Percentiles rank a stretch among this genome's conserved stretches.
These are phyloP conservation scores for Oncorhynchus tshawytscha DNA, from an alignment of 2,113 vertebrate species.

Conservation along the genomic window DNA sequence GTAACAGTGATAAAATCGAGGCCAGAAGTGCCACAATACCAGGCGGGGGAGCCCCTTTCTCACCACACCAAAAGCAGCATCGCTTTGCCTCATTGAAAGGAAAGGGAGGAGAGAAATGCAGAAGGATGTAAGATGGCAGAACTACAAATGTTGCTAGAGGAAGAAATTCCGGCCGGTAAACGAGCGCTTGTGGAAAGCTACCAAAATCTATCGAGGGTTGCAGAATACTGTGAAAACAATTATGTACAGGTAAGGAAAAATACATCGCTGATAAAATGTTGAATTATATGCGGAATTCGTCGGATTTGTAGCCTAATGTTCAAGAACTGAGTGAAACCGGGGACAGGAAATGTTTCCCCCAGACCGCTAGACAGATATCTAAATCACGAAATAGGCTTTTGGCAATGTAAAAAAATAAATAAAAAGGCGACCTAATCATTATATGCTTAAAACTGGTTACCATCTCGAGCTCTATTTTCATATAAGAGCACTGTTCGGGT, in stretches of 20 bases:
- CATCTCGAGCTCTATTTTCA: too few species aligned
- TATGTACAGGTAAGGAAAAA: slow-evolving; percentile 89
- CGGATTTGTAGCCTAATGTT: slow-evolving; percentile 40
- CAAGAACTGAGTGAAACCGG: slow-evolving; percentile 54
- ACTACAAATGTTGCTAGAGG: slow-evolving; percentile 99
- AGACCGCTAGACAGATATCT: slow-evolving; percentile 35
- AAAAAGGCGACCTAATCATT: background rate
- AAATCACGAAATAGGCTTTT: slow-evolving; percentile 7
- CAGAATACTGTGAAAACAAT: slow-evolving; percentile 99
- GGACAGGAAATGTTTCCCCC: slow-evolving; percentile 62
- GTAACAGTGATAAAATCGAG: slow-evolving; percentile 62
- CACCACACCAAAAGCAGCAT: slow-evolving; percentile 59
- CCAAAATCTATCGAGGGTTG: slow-evolving; percentile 94
- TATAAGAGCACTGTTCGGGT: too few species aligned
- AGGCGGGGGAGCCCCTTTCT: slow-evolving; percentile 78
- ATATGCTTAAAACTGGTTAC: background rate
- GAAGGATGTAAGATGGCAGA: slow-evolving; percentile 99
- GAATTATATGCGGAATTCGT: slow-evolving; percentile 19
- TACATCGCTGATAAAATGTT: background rate
- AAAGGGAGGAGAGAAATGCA: slow-evolving; percentile 80
- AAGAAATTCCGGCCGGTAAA: slow-evolving; percentile 98
- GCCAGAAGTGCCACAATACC: slow-evolving; percentile 84
- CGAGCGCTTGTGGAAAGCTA: slow-evolving; percentile 95
- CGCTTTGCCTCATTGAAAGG: slow-evolving; percentile 70
- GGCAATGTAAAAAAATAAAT: background rate